Percentiles rank a stretch among this genome's conserved stretches.
phyloP scores from a whole-genome alignment of 2,113 vertebrate species.

The Ivindomyrus marchei region DNA sequence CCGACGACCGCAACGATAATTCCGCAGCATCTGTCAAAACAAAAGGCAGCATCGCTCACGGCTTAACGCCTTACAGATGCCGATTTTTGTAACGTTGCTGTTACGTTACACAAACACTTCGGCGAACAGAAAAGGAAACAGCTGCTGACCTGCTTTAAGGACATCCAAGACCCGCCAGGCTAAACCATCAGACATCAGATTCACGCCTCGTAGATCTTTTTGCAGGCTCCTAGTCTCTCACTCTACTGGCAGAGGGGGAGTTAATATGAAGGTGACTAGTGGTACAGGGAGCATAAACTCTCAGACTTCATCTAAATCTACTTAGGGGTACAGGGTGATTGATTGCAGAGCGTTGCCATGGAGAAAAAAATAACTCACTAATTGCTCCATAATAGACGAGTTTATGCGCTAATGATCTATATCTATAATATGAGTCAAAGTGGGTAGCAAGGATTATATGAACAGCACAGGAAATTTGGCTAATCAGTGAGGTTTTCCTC shows the following conservation, averaged over 20 bases:
- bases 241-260: background rate
- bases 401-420: background rate
- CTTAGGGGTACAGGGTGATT: background rate
- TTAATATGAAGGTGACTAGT: background rate
- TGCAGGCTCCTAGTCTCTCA: background rate
- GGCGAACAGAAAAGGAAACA: background rate
- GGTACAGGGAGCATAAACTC: background rate
- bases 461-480: background rate
- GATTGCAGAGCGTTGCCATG: background rate
- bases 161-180: background rate
- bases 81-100: background rate
- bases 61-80: background rate
- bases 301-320: background rate
- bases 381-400: background rate
- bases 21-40: background rate
- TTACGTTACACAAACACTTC: background rate
- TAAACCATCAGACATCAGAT: background rate
- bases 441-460: background rate
- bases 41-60: background rate
- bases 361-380: background rate
- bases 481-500: background rate
- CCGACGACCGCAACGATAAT: background rate
- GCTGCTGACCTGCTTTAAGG: background rate
- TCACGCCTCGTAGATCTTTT: background rate
- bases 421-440: background rate